Percentiles rank a stretch among this genome's conserved stretches.
phyloP scores from a whole-genome alignment of 2,113 vertebrate species.

The Bolborhynchus lineola region DNA sequence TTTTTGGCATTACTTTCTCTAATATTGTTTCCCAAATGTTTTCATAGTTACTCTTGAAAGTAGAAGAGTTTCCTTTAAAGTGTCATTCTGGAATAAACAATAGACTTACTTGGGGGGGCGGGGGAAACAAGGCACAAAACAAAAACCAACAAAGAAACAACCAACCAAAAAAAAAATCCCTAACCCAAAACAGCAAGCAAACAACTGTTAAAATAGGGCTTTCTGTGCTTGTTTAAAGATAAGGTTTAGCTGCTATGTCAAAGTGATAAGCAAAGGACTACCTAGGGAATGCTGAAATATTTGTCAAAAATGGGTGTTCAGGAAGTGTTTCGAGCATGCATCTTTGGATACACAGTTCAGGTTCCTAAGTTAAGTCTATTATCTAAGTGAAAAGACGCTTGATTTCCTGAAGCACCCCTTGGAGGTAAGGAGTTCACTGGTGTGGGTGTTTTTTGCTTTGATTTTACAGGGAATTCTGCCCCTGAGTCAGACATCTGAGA shows the following conservation, averaged over 20 bases:
- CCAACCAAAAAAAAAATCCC: not conserved
- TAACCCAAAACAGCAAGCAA: not conserved
- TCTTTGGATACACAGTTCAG: not conserved
- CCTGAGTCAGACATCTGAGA: not conserved
- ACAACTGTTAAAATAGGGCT: not conserved
- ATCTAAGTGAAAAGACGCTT: not conserved
- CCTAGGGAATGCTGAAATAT: not conserved
- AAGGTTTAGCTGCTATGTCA: not conserved
- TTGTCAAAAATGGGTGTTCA: not conserved
- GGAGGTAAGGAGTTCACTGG: not conserved
- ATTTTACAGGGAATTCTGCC: not conserved
- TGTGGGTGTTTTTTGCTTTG: not conserved
- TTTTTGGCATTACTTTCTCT: not conserved
- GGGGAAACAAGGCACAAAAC: not conserved
- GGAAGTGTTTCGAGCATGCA: not conserved
- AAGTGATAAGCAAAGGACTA: not conserved
- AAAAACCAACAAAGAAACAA: not conserved
- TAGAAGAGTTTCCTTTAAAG: not conserved
- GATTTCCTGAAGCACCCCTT: not conserved
- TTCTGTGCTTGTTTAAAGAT: not conserved
- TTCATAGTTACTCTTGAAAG: not conserved
- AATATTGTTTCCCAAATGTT: not conserved
- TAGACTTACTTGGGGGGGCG: not conserved
- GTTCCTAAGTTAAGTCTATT: not conserved
- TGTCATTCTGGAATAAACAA: not conserved